Percentiles rank a stretch among this genome's conserved stretches.
phyloP scores from a whole-genome alignment of 1,140 invertebrate genomes.

The Sitodiplosis mosellana region DNA sequence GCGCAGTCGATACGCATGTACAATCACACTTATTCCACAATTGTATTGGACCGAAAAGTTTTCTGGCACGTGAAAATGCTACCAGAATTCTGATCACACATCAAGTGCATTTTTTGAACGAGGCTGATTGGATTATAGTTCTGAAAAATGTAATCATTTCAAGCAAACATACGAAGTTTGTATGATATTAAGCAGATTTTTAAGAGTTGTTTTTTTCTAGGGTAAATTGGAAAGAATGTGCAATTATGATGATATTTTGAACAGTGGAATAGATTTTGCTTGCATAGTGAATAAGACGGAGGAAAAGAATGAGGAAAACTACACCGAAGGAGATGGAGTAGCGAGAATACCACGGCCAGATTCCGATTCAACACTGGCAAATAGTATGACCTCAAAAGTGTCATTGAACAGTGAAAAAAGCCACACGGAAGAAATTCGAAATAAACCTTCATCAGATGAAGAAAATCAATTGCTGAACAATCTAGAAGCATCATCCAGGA shows the following conservation, averaged over 20 bases:
- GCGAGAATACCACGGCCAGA: not conserved
- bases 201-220: constrained; percentile 9
- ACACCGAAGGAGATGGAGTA: constrained; percentile 6
- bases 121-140: constrained; percentile 48
- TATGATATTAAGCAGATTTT: not conserved
- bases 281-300: constrained; percentile 19
- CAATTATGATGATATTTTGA: constrained; percentile 40
- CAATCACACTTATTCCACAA: constrained; percentile 50
- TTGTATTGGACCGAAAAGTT: constrained; percentile 30
- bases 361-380: not conserved
- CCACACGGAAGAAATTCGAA: not conserved
- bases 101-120: constrained; percentile 59
- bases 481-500: constrained; percentile 5
- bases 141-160: constrained; percentile 41
- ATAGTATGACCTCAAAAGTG: not conserved
- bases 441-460: not conserved
- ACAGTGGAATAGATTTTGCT: constrained; percentile 40
- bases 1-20: constrained; percentile 58
- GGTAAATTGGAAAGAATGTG: constrained; percentile 37
- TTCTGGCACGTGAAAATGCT: constrained; percentile 24
- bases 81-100: constrained; percentile 63
- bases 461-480: constrained; percentile 1
- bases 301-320: constrained; percentile 7
- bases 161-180: not conserved
- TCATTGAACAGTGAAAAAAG: not conserved